A percentile compares a stretch with the other conserved stretches of the same genome.
These are phyloP conservation scores for Burhinus oedicnemus DNA, from an alignment of 2,113 vertebrate species.

Conservation along the genomic window DNA sequence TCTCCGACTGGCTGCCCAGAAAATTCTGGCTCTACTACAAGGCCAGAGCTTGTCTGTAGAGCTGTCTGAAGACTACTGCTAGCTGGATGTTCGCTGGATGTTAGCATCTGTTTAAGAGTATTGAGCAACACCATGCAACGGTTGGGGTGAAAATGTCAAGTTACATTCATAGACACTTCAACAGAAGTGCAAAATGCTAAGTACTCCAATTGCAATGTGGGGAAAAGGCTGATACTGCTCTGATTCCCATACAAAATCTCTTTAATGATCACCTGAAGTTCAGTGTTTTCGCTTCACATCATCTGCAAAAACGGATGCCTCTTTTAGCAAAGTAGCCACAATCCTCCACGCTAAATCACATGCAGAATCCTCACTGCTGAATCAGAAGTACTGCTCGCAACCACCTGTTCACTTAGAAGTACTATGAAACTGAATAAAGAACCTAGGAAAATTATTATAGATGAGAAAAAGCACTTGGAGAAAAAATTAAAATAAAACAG, in stretches of 20 bases:
- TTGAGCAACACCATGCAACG: conserved; percentile 52
- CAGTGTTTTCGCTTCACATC: neutral
- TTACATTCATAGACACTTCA: conserved; percentile 13
- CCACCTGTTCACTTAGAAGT: neutral
- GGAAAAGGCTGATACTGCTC: neutral
- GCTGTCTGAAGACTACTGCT: conserved; percentile 67
- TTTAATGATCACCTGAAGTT: neutral
- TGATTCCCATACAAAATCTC: neutral
- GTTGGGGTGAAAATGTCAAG: conserved; percentile 49
- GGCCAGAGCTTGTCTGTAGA: conserved; percentile 41
- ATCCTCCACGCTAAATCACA: neutral
- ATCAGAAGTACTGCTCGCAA: neutral
- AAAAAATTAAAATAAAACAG: neutral
- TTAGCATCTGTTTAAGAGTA: conserved; percentile 51
- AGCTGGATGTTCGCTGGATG: conserved; percentile 12
- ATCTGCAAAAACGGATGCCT: neutral
- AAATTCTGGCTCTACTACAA: conserved; percentile 50
- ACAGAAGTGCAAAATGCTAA: conserved; percentile 18
- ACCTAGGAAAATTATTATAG: neutral
- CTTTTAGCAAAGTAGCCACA: neutral
- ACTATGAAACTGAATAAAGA: neutral
- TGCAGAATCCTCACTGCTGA: neutral
- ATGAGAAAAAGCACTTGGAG: neutral
- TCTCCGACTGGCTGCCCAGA: conserved; percentile 28
- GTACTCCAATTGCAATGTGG: neutral